A percentile compares a stretch with the other conserved stretches of the same genome.
Evolutionary conservation across 2,113 vertebrate species (phyloP).

Genomic region (Danionella cerebrum): DNA sequence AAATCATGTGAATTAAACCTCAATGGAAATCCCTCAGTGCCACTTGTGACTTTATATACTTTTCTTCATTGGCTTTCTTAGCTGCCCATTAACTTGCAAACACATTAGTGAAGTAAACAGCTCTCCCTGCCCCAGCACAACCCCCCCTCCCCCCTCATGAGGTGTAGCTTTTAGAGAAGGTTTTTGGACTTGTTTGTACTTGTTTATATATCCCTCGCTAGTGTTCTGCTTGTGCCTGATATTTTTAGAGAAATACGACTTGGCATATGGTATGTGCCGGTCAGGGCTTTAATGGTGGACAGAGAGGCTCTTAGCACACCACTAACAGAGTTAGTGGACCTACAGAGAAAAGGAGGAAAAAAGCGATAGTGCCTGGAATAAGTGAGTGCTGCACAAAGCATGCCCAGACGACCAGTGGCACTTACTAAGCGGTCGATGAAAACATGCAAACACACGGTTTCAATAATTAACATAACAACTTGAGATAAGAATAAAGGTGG

Average conservation of each 20-base stretch:
- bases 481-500: constrained; percentile 9
- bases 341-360: too few relatives aligned
- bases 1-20: background rate
- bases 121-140: background rate
- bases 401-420: background rate
- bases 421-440: constrained; percentile 3
- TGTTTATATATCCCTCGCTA: constrained; percentile 23
- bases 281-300: constrained; percentile 18
- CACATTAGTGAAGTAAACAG: constrained; percentile 37
- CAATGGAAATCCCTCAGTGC: background rate
- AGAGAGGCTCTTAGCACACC: constrained; percentile 22
- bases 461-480: background rate
- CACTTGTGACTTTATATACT: constrained; percentile 27
- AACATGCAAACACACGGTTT: background rate
- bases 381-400: background rate
- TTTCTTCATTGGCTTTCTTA: constrained; percentile 14
- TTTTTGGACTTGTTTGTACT: constrained; percentile 37
- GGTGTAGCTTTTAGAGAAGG: constrained; percentile 15
- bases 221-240: background rate
- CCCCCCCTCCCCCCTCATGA: background rate
- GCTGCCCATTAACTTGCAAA: constrained; percentile 34
- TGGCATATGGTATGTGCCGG: background rate
- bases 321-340: too few relatives aligned
- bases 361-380: too few relatives aligned
- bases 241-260: constrained; percentile 30